Base-by-base conservation (phyloP, 2,888 invertebrate genomes). In the Belgica antarctica region DNA sequence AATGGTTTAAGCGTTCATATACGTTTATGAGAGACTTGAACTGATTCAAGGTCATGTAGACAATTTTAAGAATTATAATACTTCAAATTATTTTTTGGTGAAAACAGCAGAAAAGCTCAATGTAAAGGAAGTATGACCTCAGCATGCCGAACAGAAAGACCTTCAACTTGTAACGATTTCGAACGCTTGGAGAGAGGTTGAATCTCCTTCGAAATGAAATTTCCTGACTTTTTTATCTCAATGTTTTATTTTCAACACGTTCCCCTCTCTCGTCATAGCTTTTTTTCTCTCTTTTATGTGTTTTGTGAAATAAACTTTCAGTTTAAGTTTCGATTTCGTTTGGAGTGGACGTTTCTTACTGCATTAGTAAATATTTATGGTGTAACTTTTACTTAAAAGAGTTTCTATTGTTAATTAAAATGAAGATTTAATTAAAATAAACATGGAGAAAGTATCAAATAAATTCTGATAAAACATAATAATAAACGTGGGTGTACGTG, bases 401-500 rank as follows among this genome's bases (percentile, higher is more conserved):
- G n/a, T n/a, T n/a, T n/a, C n/a, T n/a, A n/a, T n/a, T n/a, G n/a
- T n/a, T n/a, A n/a, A n/a, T n/a, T n/a, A n/a, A n/a, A n/a, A n/a
- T n/a, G n/a, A n/a, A n/a, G n/a, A n/a, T n/a, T n/a, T n/a, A n/a
- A n/a, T n/a, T n/a, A n/a, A n/a, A n/a, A n/a, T n/a, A n/a, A n/a
- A n/a, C n/a, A n/a, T n/a, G n/a, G n/a, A n/a, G n/a, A n/a, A n/a
- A n/a, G n/a, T n/a, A n/a, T n/a, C n/a, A n/a, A n/a, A n/a, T n/a
- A n/a, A n/a, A n/a, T n/a, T n/a, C n/a, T n/a, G n/a, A n/a, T n/a
- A n/a, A n/a, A 25, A 59, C 15, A 59, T 10, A 59, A 25, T 15
- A 24, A 12, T 10, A 12, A 24, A 10, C 10, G 65, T 46, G 65
- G 65, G 65, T 65, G 47, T 65, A 19, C 46, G 28, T 17, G 17